Evolutionary conservation across 2,888 invertebrate genomes (phyloP), one percentile per base, ranked within the genome.

Genomic region (Prosopocoilus inquinatus): DNA sequence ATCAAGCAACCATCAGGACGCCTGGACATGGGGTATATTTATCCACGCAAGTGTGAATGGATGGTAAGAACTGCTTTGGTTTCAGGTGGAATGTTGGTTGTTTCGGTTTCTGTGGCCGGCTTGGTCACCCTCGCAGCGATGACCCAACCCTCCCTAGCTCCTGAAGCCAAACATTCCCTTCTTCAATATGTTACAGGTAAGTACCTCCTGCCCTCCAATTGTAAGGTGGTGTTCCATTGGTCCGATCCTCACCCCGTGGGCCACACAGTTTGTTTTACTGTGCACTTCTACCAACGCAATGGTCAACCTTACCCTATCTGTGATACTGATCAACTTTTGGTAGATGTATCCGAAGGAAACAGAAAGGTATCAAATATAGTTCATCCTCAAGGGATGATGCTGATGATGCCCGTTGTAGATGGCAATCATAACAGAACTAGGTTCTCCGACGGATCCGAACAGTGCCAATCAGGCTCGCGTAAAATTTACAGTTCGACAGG

Each of bases 281-380:
- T 95, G 65, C 82, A 90, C 81, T 94, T 94, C 81, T 94, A 85
- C 80, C 94, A 94, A 79, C 87, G 94, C 62, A 95, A 95, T 77
- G 94, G 95, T 16, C 91, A 93, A 75, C 92, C 95, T 63, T 96
- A 95, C 82, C 94, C 94, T 64, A 90, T 96, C 74, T 94, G 94
- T 79, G 93, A 94, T 81, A 91, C 91, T 59, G 96, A 96, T 79
- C 89, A 91, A 75, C 85, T 96, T 64, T 84, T 88, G 67, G 90
- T 95, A 64, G 89, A 91, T 79, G 92, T 96, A 68, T 88, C 89
- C 53, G 91, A 93, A 71, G 92, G 91, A 61, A 87, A 90, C 43
- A 84, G 90, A 68, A 89, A 89, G 81, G 88, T 89, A 67, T 39
- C 20, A 33, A 11, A 8, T 47, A 28, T 5, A 28, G 3, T 7